Evolutionary conservation across 2,888 invertebrate genomes (phyloP), one percentile per base, ranked within the genome.

Genomic region (Leptinotarsa haldemani): DNA sequence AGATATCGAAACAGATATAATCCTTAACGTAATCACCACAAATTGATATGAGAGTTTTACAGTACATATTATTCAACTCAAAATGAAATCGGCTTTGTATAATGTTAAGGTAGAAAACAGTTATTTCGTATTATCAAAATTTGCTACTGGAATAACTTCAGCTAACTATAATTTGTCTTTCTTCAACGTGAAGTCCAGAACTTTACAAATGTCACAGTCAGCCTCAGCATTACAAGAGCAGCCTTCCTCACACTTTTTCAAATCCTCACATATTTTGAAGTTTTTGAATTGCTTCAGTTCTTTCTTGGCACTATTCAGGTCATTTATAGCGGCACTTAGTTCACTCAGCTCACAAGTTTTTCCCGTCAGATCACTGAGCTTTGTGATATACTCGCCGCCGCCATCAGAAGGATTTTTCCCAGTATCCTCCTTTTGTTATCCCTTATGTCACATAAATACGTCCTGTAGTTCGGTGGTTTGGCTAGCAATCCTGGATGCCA

Each of bases 381-480:
- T 76, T 22, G 73, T 73, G 40, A 77, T 77, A 66, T 77, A 77
- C 61, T 74, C 73, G 7, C 73, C 75, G 3, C 72, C 73, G 12
- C 63, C 20, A 61, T 74, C 73, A 5, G 20, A 30, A 25, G 64
- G 58, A 25, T 46, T 67, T 15, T 46, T 46, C 3, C 68, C 65
- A 63, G 22, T 20, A n/a, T 22, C 73, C 66, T 73, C 71, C 61
- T 25, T 65, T 40, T 68, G 68, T 68, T 68, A 68, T 68, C 68
- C 68, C 68, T 84, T 85, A 81, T 90, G 92, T 94, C 94, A 95
- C 94, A 94, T 95, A 86, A 94, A 95, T 82, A 94, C 93, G 86
- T 94, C 94, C 74, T 92, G 92, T 65, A 91, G 88, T 74, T 89
- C 82, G 25, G 79, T 65, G 47, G 80, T 65, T 50, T 68, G 70